Evolutionary conservation across 2,797 vertebrate genomes (phyloP).

Genomic region (Geotrypetes seraphini): DNA sequence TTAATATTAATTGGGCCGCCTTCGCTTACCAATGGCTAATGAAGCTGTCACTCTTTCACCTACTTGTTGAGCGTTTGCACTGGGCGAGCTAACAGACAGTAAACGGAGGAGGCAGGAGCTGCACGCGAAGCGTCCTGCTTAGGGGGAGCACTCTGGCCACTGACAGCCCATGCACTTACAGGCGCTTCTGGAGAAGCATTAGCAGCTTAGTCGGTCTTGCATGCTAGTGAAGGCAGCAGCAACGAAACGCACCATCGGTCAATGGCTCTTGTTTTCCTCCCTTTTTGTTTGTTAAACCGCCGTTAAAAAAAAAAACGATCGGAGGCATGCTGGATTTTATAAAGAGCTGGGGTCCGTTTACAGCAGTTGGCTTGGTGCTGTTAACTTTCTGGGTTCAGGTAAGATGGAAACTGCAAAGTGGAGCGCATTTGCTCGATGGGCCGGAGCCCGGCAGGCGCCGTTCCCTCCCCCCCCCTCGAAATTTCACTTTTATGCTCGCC

Average conservation of each 20-base stretch:
- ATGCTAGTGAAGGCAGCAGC: conserved; percentile 39
- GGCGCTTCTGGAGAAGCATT: conserved; percentile 7
- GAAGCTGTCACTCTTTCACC: conserved; percentile 46
- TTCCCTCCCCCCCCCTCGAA: not conserved
- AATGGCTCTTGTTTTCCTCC: conserved; percentile 50
- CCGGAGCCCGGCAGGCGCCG: accelerated
- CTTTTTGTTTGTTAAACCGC: conserved; percentile 39
- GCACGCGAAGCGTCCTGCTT: not conserved
- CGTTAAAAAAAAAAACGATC: too few relatives aligned
- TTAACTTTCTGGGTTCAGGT: conserved; percentile 65
- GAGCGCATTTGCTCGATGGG: not conserved
- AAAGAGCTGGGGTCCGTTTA: conserved; percentile 46
- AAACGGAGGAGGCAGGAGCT: conserved; percentile 27
- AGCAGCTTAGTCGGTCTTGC: conserved; percentile 3
- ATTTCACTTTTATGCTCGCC: too few relatives aligned
- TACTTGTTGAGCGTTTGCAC: conserved; percentile 41
- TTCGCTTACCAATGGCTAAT: conserved; percentile 38
- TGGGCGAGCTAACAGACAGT: conserved; percentile 27
- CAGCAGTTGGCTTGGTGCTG: conserved; percentile 53
- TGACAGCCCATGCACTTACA: conserved; percentile 13
- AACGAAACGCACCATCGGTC: conserved; percentile 56
- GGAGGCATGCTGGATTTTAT: conserved; percentile 67
- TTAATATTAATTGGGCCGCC: conserved; percentile 41
- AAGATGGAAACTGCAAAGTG: conserved; percentile 30
- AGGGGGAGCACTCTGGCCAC: conserved; percentile 5